Conservation (phyloP, 92 coral and sea anemone species). For the Porites evermanni region DNA sequence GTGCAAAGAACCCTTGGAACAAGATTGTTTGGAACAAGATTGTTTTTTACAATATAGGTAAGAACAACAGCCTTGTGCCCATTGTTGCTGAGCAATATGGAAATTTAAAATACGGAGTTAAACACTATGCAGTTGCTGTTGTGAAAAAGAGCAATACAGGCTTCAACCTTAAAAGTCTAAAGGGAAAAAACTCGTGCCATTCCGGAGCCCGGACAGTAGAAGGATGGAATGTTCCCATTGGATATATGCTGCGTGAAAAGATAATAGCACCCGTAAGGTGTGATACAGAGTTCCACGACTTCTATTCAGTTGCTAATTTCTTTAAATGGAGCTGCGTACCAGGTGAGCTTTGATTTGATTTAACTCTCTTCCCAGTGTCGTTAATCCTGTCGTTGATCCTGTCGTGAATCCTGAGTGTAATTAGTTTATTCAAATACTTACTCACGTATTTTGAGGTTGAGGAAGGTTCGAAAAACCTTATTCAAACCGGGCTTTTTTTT, state of each 20-base stretch:
- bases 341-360: conserved; percentile 46
- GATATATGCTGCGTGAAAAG: conserved; percentile 51
- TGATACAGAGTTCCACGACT: conserved; percentile 25
- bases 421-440: no score
- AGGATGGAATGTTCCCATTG: conserved; percentile 88
- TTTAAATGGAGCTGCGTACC: conserved; percentile 84
- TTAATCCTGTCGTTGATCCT: no score
- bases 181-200: conserved; percentile 83
- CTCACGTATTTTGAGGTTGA: no score
- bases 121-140: conserved; percentile 85
- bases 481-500: no score
- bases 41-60: conserved; percentile 25
- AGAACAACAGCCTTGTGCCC: conserved; percentile 44
- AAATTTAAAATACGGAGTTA: conserved; percentile 7
- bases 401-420: neutral
- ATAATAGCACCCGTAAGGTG: conserved; percentile 34
- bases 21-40: no score
- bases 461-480: no score
- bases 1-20: no score
- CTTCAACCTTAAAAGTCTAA: conserved; percentile 29
- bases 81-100: conserved; percentile 68
- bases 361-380: neutral
- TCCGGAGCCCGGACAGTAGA: conserved; percentile 76
- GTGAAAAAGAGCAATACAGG: conserved; percentile 57
- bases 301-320: conserved; percentile 65